These are phyloP conservation scores for Nothocercus julius DNA, from an alignment of 2,113 vertebrate genomes.

Conservation along the genomic window DNA sequence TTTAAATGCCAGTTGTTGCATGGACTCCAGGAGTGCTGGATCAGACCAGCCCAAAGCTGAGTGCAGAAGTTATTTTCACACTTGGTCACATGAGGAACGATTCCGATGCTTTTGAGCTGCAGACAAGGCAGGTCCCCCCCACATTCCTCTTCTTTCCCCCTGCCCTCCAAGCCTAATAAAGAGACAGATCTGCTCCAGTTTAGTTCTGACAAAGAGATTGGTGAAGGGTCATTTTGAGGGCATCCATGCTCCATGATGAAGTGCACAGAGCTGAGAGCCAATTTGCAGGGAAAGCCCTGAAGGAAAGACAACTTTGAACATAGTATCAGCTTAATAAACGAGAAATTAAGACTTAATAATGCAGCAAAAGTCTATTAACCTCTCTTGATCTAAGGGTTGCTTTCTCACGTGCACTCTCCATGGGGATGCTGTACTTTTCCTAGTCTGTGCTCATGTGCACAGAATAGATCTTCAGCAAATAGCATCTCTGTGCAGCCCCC, in stretches of 20 bases:
- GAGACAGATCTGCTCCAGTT: neutral
- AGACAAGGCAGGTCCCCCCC: neutral
- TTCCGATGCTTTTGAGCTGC: neutral
- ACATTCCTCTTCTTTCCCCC: neutral
- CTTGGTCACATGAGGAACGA: neutral
- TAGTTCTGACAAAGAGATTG: neutral
- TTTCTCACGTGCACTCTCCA: constrained; percentile 36
- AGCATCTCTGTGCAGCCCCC: neutral
- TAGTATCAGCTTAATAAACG: constrained; percentile 74
- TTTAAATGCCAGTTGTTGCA: neutral
- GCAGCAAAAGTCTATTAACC: constrained; percentile 80
- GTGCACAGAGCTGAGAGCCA: constrained; percentile 51
- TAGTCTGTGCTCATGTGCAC: neutral
- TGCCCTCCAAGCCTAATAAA: neutral
- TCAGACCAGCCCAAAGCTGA: neutral
- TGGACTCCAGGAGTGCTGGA: neutral
- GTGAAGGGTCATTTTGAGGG: constrained; percentile 23
- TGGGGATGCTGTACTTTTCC: constrained; percentile 46
- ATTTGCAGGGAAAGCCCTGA: constrained; percentile 74
- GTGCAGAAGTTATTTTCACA: neutral
- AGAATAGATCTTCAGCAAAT: neutral
- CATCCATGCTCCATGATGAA: neutral
- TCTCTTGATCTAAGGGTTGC: constrained; percentile 68
- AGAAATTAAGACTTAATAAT: constrained; percentile 82
- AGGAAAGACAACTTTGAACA: constrained; percentile 74